Base-by-base conservation (phyloP, 2,888 invertebrate species). In the Eristalis intricaria region DNA sequence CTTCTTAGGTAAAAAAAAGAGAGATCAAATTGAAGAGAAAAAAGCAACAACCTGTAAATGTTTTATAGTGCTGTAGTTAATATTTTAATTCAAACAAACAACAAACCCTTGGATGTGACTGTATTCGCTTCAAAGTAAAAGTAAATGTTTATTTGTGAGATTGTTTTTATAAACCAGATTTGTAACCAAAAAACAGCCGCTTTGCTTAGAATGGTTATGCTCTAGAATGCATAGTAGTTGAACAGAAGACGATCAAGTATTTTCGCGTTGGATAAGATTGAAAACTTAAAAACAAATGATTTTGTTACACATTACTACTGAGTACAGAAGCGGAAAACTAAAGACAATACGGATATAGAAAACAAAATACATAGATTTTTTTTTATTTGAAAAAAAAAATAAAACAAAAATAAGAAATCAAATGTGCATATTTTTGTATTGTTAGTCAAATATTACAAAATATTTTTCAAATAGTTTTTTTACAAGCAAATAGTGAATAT, bases 391-490 rank as follows among this genome's bases (percentile, higher is more conserved):
- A 43, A 15, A 15, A 43, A 43, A 10, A 43, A 4, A 43, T n/a
- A 15, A 79, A 71, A 81, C 43, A 66, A 23, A 65, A 76, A 78
- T 38, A 32, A 69, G 35, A 60, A 90, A 85, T 90, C 90, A 90
- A n/a, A 84, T 82, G 88, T 88, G 90, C 89, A 90, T 90, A 91
- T 90, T 90, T 91, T 89, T 90, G 82, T 88, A 91, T 91, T 90
- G 89, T 91, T 90, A 89, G 87, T 74, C 89, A 89, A 89, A 90
- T 90, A n/a, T n/a, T n/a, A n/a, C n/a, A n/a, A n/a, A n/a, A n/a
- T n/a, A 91, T 91, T 91, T 91, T 91, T 91, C 89, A 90, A 79
- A 88, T 89, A 90, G 90, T 90, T 89, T 91, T 88, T 88, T 90
- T 90, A 90, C 88, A 88, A 88, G 65, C 65, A 56, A 74, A 80